Conservation (phyloP, 1,140 invertebrate genomes). For the Monochamus saltuarius region DNA sequence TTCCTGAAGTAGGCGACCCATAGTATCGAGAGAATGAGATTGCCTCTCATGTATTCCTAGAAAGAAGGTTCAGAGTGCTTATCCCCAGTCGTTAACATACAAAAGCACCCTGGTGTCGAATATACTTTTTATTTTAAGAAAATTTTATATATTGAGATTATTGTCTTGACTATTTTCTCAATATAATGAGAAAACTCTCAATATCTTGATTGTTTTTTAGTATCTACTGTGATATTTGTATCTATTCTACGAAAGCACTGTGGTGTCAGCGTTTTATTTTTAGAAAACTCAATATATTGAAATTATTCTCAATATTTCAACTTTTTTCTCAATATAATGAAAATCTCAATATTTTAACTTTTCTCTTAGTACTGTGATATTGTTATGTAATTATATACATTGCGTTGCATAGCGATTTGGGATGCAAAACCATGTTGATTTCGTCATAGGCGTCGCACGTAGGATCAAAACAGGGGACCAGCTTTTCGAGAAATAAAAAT, state of each 20-base stretch:
- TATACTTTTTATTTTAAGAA: not conserved
- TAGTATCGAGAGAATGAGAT: constrained; percentile 85
- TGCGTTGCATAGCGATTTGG: no score
- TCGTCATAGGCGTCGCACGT: no score
- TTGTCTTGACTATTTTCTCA: not conserved
- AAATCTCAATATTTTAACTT: no score
- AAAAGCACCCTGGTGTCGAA: not conserved
- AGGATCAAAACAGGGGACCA: no score
- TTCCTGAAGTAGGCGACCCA: constrained; percentile 82
- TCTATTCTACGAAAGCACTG: not conserved
- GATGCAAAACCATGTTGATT: no score
- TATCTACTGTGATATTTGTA: not conserved
- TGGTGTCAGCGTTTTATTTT: no score
- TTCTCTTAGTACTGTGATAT: no score
- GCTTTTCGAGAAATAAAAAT: no score
- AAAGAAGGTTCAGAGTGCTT: not conserved
- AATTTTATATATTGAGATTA: not conserved
- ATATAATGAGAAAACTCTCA: not conserved
- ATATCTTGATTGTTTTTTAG: not conserved
- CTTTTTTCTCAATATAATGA: no score
- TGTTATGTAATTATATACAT: no score
- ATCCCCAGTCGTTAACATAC: not conserved
- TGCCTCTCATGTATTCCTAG: constrained; percentile 73
- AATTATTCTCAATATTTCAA: no score
- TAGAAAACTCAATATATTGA: no score